Base-by-base conservation (phyloP, 2,888 invertebrate genomes). In the Willowsia nigromaculata region DNA sequence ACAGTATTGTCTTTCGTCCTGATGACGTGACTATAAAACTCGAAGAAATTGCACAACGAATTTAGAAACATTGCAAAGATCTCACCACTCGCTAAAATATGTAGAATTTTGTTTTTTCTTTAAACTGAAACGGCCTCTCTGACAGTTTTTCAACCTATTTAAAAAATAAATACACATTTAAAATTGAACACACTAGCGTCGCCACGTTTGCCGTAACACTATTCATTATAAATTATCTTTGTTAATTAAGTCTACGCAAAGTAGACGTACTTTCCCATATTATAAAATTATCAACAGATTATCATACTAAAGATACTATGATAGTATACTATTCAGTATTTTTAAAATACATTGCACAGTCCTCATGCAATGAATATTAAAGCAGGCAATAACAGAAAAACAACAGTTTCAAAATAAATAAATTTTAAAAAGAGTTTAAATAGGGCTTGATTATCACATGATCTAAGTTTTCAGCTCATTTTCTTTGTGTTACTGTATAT, bases 401-500 rank as follows among this genome's bases (percentile, higher is more conserved):
- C 43, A 56, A 33, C 33, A 33, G 15, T 50, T 74, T 22, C 5
- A 81, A 80, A 80, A 81, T 40, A 85, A 85, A 18, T 25, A 71
- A 25, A 43, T 43, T 6, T 68, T 85, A 85, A 81, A 78, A 78
- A 59, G 56, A 50, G 74, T 74, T 56, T 89, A 62, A 88, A 80
- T 85, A 81, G 85, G 89, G 89, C 89, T 81, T 85, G 89, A 85
- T 81, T 89, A 89, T 89, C 89, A 89, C 89, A 89, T 89, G 76
- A 88, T 85, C 85, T 85, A 89, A 78, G 74, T 84, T 84, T 76
- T 59, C 53, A 89, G 85, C 89, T 89, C 85, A 30, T 89, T 53
- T 81, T 81, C 15, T 80, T 87, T 80, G 62, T 80, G 78, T 86
- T 56, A 15, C 56, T 37, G 56, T 80, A n/a, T 80, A 56, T 56